Base-by-base conservation (phyloP, 2,888 invertebrate genomes). In the Liposcelis brunnea region DNA sequence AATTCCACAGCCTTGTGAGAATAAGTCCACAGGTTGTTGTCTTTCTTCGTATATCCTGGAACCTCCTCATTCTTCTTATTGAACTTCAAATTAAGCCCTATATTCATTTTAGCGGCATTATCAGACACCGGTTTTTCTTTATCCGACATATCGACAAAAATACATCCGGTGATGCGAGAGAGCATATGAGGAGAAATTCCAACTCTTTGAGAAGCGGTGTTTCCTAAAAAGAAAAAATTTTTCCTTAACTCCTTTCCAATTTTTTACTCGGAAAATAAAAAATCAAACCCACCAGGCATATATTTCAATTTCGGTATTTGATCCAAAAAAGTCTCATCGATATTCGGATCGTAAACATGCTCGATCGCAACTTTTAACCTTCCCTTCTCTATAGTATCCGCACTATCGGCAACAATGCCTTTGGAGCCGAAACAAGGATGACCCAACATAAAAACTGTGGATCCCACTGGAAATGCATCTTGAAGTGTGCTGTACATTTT, bases 81-180 rank as follows among this genome's bases (percentile, higher is more conserved):
- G 57, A 82, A 85, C 64, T 95, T 95, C 16, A 97, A 68, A 60
- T 91, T 87, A 38, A 97, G 70, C 0, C 95, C 97, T 21, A 95
- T 71, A 59, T 94, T 94, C 12, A 77, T 61, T 58, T 74, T 77
- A 52, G 61, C 66, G 42, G 63, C 56, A n/a, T 49, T 46, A 8
- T 49, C 47, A 26, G 46, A 48, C 3, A 47, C 47, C 10, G 52
- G 50, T 19, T 61, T 62, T 31, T 70, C 70, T 0, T 63, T 64
- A 59, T 0, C 74, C 72, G 5, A 65, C 51, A 57, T 55, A 1
- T 72, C 61, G 2, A 93, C 71, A 50, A 80, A 74, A 43, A 95
- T 70, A 1, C 81, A 75, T 1, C 93, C 93, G 0, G 94, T 94
- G 45, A 97, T 72, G 7, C 90, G 75, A 0, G 87, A 81, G 49